Evolutionary conservation across 2,888 invertebrate species (phyloP).

Genomic region (Chironomus tentans): DNA sequence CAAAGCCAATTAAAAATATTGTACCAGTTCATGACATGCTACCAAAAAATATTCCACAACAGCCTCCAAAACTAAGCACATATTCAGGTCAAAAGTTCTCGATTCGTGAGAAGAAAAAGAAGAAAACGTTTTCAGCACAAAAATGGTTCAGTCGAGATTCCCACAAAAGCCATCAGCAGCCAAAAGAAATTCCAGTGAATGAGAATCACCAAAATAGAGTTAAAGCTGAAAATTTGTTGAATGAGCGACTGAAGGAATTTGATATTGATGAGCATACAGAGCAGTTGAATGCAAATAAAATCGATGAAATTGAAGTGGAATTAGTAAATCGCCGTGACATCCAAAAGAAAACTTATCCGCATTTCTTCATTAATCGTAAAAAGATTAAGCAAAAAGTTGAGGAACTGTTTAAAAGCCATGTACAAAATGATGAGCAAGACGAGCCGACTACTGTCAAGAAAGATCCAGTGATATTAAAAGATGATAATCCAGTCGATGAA

Average conservation of each 20-base stretch:
- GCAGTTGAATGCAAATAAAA: not conserved
- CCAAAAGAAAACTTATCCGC: constrained; percentile 31
- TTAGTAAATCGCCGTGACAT: constrained; percentile 13
- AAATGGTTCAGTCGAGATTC: not conserved
- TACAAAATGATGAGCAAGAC: not conserved
- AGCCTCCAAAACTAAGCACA: no score
- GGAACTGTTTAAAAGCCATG: constrained; percentile 11
- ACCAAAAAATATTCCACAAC: no score
- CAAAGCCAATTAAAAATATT: no score
- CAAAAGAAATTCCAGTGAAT: not conserved
- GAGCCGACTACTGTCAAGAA: not conserved
- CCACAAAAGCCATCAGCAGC: not conserved
- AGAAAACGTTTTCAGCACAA: not conserved
- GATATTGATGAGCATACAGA: constrained; percentile 1
- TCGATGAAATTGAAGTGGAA: not conserved
- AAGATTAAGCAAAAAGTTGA: constrained; percentile 36
- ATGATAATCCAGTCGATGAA: not conserved
- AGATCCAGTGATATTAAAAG: not conserved
- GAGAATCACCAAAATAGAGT: no score
- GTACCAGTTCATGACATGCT: no score
- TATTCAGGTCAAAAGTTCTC: no score
- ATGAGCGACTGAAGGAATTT: not conserved
- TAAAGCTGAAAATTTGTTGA: not conserved
- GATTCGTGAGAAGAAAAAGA: not conserved
- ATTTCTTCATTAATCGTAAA: constrained; percentile 36